phyloP scores from a whole-genome alignment of 2,113 vertebrate genomes.

The Talpa occidentalis region DNA sequence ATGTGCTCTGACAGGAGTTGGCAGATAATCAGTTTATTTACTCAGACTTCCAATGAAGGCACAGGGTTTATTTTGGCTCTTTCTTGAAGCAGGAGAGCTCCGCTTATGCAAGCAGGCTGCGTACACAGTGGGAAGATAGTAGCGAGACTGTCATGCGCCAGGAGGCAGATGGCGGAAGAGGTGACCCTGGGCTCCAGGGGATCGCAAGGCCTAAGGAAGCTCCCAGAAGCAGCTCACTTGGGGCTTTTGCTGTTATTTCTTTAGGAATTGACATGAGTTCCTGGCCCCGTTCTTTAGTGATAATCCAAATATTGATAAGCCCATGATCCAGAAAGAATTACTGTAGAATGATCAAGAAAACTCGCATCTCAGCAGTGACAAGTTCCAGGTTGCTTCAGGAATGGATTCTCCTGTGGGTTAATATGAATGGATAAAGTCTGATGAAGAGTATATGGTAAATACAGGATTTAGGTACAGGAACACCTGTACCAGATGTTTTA shows the following conservation, averaged over 20 bases:
- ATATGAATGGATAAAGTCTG: neutral
- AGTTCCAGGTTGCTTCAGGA: neutral
- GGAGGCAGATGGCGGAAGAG: slow-evolving; percentile 48
- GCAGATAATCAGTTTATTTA: slow-evolving; percentile 24
- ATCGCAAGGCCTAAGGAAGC: neutral
- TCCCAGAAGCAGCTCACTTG: neutral
- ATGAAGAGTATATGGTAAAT: neutral
- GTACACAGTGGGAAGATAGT: neutral
- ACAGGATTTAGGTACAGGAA: neutral
- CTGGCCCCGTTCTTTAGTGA: neutral
- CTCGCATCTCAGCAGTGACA: neutral
- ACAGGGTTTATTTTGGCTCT: slow-evolving; percentile 7
- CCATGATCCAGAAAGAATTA: neutral
- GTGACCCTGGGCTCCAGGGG: slow-evolving; percentile 7
- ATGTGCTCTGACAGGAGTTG: neutral
- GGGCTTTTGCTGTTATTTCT: neutral
- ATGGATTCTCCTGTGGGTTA: neutral
- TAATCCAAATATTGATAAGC: neutral
- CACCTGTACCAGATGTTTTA: neutral
- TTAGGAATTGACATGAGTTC: neutral
- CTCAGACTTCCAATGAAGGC: neutral
- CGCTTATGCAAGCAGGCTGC: neutral
- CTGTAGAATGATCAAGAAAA: neutral
- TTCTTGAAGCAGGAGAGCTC: neutral
- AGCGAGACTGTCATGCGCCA: neutral